A percentile compares a stretch with the other conserved stretches of the same genome.
phyloP scores from a whole-genome alignment of 2,113 vertebrate genomes.

The Mus pahari region DNA sequence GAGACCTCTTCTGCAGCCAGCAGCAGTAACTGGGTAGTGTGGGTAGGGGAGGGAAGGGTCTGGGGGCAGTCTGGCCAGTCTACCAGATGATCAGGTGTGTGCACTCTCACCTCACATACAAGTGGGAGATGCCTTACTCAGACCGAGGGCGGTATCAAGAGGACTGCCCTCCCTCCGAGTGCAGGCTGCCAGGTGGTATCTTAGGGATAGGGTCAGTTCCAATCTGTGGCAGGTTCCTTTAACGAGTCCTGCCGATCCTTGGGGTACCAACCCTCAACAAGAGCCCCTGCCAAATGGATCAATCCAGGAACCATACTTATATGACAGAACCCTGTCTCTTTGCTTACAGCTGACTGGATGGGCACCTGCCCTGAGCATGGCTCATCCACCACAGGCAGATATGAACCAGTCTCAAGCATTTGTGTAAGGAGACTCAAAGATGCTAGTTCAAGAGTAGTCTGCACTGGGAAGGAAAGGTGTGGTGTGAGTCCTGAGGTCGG shows the following conservation, averaged over 20 bases:
- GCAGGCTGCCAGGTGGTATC: too few species aligned
- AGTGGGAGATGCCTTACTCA: background rate
- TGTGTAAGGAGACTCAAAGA: background rate
- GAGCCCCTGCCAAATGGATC: background rate
- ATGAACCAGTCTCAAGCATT: background rate
- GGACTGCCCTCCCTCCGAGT: background rate
- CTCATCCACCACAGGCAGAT: background rate
- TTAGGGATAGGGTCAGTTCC: background rate
- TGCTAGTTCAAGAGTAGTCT: background rate
- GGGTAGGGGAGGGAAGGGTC: background rate
- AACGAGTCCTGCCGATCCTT: background rate
- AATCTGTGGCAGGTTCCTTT: background rate
- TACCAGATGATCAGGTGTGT: background rate
- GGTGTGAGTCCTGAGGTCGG: background rate
- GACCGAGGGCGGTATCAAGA: background rate
- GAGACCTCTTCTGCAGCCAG: slow-evolving; percentile 4
- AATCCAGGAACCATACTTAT: background rate
- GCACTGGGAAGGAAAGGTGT: background rate
- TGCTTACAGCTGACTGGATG: background rate
- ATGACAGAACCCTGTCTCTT: background rate
- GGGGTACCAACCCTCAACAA: background rate
- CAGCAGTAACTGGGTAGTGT: background rate
- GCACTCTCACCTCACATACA: background rate
- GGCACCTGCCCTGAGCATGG: background rate
- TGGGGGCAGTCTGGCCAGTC: background rate